Conservation (phyloP, 1,140 invertebrate species). For the Achatina immaculata region DNA sequence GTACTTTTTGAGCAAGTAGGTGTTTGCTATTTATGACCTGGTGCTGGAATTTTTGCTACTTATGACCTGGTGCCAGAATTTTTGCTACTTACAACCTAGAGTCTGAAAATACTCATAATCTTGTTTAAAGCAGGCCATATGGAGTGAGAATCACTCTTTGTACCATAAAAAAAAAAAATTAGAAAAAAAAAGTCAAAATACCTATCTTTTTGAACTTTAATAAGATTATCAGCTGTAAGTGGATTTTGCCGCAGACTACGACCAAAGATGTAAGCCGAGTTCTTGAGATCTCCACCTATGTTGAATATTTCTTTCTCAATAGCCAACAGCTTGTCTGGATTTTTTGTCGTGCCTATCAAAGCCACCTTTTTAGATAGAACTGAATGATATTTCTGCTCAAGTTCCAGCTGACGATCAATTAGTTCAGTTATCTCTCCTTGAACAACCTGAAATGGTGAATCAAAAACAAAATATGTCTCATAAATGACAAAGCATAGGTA, state of each 20-base stretch:
- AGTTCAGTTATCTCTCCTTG: conserved; percentile 60
- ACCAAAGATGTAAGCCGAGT: conserved; percentile 65
- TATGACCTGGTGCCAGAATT: too few species aligned
- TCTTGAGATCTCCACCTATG: conserved; percentile 61
- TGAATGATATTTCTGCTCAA: conserved; percentile 62
- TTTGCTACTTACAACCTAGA: too few species aligned
- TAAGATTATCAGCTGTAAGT: conserved; percentile 65
- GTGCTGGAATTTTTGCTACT: too few species aligned
- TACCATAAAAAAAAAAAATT: too few species aligned
- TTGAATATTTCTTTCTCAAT: conserved; percentile 57
- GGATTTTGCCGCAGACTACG: conserved; percentile 68
- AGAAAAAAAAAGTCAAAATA: too few species aligned
- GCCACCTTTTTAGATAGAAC: conserved; percentile 59
- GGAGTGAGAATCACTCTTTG: too few species aligned
- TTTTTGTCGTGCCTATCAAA: conserved; percentile 54
- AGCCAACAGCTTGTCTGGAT: conserved; percentile 52
- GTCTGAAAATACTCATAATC: too few species aligned
- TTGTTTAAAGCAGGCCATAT: too few species aligned
- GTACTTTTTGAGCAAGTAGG: too few species aligned
- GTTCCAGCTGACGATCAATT: conserved; percentile 58
- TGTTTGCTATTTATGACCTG: too few species aligned
- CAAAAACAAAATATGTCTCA: background rate
- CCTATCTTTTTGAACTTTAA: conserved; percentile 70
- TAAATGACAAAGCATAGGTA: conserved; percentile 13
- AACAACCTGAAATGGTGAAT: conserved; percentile 58